A percentile compares a stretch with the other conserved stretches of the same genome.
Conservation (phyloP, 1,140 invertebrate genomes). For the Campoletis sonorensis region DNA sequence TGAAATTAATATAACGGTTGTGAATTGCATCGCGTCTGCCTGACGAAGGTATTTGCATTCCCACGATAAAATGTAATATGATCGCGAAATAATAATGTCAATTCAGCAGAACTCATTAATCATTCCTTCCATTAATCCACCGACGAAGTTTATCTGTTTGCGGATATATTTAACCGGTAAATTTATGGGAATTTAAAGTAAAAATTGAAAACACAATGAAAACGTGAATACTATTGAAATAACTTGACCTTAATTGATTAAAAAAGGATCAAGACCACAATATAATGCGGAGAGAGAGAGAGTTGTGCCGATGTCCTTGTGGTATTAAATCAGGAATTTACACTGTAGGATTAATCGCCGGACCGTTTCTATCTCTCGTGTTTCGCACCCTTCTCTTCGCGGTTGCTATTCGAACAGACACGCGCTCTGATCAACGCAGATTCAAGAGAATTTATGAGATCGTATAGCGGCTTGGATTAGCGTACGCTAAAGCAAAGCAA, state of each 20-base stretch:
- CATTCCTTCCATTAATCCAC: too few species aligned
- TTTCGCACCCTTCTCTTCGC: background rate
- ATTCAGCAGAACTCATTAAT: too few species aligned
- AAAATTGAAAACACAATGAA: background rate
- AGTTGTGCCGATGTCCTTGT: background rate
- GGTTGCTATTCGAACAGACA: conserved; percentile 1
- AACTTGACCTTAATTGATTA: background rate
- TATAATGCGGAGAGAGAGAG: background rate
- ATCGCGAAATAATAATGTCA: too few species aligned
- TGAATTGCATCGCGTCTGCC: too few species aligned
- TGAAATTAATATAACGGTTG: too few species aligned
- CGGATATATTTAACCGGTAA: background rate
- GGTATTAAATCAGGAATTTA: conserved; percentile 17
- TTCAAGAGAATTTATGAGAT: conserved; percentile 5
- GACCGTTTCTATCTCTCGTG: conserved; percentile 21
- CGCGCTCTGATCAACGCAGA: conserved; percentile 11
- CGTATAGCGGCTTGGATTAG: conserved; percentile 5
- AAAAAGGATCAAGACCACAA: background rate
- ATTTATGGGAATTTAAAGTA: background rate
- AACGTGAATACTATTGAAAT: background rate
- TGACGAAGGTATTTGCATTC: too few species aligned
- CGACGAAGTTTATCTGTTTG: too few species aligned
- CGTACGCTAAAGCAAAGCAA: conserved; percentile 1
- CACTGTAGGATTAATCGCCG: conserved; percentile 7
- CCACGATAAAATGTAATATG: too few species aligned